Conservation (phyloP, 2,113 vertebrate genomes). For the Hyperoodon ampullatus region DNA sequence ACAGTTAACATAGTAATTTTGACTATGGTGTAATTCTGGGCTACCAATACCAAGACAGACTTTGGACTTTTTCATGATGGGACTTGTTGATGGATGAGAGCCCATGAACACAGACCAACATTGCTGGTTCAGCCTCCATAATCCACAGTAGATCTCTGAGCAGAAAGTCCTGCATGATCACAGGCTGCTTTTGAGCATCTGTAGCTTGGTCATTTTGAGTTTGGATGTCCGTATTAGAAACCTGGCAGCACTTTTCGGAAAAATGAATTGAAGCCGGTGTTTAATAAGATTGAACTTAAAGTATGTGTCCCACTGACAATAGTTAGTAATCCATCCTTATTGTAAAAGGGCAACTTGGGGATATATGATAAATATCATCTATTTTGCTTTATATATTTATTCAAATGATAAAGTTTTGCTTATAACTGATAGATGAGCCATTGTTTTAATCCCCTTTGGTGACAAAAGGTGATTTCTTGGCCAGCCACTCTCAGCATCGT, state of each 20-base stretch:
- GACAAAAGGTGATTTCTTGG: neutral
- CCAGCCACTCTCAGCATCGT: slow-evolving; percentile 52
- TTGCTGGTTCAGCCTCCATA: neutral
- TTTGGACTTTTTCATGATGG: neutral
- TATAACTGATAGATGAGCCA: neutral
- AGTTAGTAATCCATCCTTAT: neutral
- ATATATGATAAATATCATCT: neutral
- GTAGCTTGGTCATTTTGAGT: neutral
- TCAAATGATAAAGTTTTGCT: neutral
- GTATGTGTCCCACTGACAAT: neutral
- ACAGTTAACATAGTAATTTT: slow-evolving; percentile 49
- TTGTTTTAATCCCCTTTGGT: neutral
- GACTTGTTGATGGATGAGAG: neutral
- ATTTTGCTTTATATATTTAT: neutral
- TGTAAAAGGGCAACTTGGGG: neutral
- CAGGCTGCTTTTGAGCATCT: neutral
- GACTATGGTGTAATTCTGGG: neutral
- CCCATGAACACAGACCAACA: neutral
- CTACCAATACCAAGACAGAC: neutral
- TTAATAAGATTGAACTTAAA: neutral
- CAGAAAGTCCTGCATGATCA: neutral
- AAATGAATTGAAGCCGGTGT: neutral
- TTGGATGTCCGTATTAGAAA: neutral
- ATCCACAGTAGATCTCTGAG: neutral
- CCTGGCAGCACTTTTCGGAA: neutral